These are phyloP conservation scores for Cacatua alba DNA, from an alignment of 2,113 vertebrate species.

Conservation along the genomic window DNA sequence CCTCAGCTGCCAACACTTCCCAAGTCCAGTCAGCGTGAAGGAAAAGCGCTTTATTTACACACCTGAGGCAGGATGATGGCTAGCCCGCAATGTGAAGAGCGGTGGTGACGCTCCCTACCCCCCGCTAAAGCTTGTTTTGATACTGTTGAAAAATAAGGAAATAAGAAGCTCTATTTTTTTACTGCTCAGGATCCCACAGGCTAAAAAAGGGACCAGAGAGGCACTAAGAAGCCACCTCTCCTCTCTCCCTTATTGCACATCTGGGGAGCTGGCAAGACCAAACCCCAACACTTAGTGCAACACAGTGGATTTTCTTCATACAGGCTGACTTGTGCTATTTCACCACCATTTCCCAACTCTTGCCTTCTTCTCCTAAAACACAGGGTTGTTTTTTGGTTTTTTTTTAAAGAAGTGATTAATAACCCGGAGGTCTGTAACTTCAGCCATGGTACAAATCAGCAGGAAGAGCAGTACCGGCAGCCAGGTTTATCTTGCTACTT, in stretches of 20 bases:
- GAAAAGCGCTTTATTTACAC: not conserved
- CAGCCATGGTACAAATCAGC: not conserved
- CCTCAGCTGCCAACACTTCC: not conserved
- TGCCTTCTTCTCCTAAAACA: not conserved
- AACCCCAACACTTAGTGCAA: not conserved
- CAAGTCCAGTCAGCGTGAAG: not conserved
- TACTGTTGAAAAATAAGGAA: not conserved
- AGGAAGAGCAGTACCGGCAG: not conserved
- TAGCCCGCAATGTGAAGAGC: accelerated
- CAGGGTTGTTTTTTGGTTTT: accelerated
- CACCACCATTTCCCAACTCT: not conserved
- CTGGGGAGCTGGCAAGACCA: not conserved
- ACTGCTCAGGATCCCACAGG: not conserved
- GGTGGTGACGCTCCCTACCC: accelerated
- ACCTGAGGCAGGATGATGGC: accelerated
- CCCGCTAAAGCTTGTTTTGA: not conserved
- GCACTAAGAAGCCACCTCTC: not conserved
- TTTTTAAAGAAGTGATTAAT: not conserved
- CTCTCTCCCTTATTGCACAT: not conserved
- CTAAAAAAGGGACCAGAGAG: not conserved
- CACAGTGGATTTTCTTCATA: accelerated
- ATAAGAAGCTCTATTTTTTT: not conserved
- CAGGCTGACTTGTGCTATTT: not conserved
- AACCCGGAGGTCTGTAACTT: not conserved
- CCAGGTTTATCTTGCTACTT: not conserved